Evolutionary conservation across 2,797 vertebrate genomes (phyloP).

Genomic region (Mormyrops attenuatus): DNA sequence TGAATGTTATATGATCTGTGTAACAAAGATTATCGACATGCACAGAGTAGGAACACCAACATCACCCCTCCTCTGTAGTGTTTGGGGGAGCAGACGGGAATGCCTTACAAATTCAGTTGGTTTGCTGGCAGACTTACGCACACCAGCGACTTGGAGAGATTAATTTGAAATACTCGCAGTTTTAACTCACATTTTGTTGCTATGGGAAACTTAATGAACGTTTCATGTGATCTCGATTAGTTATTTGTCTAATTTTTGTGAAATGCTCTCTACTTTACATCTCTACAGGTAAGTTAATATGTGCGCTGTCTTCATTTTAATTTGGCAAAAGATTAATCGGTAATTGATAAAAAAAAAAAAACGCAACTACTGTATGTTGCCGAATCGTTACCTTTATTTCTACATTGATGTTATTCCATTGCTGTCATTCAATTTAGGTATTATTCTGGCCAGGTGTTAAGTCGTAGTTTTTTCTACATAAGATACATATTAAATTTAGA

Average conservation of each 20-base stretch:
- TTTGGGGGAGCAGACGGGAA: neutral
- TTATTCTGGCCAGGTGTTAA: neutral
- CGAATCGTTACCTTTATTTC: neutral
- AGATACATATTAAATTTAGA: neutral
- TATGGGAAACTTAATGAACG: neutral
- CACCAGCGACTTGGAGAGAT: neutral
- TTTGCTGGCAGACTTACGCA: neutral
- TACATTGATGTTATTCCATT: neutral
- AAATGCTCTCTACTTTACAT: constrained; percentile 36
- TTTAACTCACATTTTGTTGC: neutral
- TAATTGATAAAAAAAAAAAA: neutral
- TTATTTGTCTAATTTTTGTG: constrained; percentile 26
- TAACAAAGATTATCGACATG: neutral
- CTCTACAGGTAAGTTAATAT: constrained; percentile 53
- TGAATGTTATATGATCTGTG: neutral
- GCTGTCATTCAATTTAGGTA: neutral
- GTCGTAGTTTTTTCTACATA: neutral
- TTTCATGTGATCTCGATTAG: neutral
- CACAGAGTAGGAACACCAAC: neutral
- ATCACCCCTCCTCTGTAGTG: neutral
- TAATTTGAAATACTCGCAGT: neutral
- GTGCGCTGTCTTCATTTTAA: neutral
- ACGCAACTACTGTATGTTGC: neutral
- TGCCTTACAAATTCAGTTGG: neutral
- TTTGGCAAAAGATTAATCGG: neutral